phyloP scores from a whole-genome alignment of 2,888 invertebrate genomes.

The Leptinotarsa tumamoca region DNA sequence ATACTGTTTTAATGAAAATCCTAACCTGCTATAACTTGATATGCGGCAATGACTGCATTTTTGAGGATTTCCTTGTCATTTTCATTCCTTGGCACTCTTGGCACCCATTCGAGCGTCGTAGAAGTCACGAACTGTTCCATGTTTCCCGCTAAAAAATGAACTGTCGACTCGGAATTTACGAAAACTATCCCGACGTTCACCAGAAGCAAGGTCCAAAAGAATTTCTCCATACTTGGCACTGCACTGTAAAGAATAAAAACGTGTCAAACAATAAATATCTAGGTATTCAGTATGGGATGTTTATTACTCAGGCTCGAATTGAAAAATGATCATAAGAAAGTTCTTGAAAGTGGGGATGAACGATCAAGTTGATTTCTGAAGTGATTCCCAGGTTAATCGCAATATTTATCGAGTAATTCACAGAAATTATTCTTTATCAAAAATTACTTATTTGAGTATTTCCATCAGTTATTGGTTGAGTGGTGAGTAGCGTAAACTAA shows the following conservation, averaged over 20 bases:
- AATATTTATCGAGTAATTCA: neutral
- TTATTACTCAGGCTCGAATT: too few relatives aligned
- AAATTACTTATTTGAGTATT: neutral
- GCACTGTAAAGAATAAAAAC: conserved; percentile 42
- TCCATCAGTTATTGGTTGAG: too few relatives aligned
- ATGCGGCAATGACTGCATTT: conserved; percentile 77
- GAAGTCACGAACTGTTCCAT: conserved; percentile 81
- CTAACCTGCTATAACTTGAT: conserved; percentile 57
- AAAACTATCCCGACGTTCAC: conserved; percentile 56
- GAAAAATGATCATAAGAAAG: too few relatives aligned
- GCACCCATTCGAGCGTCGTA: conserved; percentile 82
- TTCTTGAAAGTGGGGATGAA: too few relatives aligned
- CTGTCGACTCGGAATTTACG: conserved; percentile 54
- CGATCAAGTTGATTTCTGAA: neutral
- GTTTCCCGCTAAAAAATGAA: conserved; percentile 62
- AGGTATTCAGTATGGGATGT: too few relatives aligned
- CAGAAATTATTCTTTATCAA: neutral
- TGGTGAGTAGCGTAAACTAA: too few relatives aligned
- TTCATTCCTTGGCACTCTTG: conserved; percentile 69
- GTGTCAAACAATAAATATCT: neutral
- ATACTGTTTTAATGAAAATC: conserved; percentile 15
- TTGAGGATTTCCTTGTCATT: conserved; percentile 67
- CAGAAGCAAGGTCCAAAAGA: conserved; percentile 40
- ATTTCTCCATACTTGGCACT: conserved; percentile 37
- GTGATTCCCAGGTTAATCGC: neutral